Evolutionary conservation across 2,113 vertebrate species (phyloP).

Genomic region (Vimba vimba): DNA sequence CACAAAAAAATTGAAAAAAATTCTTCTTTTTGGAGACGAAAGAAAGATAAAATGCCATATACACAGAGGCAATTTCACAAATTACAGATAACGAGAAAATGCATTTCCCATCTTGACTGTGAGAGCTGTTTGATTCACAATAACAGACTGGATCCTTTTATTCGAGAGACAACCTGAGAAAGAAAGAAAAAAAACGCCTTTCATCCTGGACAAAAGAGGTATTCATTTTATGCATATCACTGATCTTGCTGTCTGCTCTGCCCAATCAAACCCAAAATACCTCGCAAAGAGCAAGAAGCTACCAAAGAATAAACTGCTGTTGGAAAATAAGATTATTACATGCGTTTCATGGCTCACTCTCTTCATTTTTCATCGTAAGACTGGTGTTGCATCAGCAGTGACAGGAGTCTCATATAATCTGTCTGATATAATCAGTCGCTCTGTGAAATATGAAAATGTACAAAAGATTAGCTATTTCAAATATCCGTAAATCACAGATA

Average conservation of each 20-base stretch:
- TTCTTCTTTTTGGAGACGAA: background rate
- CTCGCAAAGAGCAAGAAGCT: background rate
- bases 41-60: constrained; percentile 12
- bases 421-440: background rate
- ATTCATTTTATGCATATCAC: constrained; percentile 38
- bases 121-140: constrained; percentile 19
- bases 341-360: background rate
- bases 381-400: constrained; percentile 16
- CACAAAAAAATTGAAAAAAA: background rate
- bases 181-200: background rate
- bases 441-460: background rate
- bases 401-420: constrained; percentile 1
- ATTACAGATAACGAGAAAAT: constrained; percentile 22
- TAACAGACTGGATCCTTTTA: constrained; percentile 15
- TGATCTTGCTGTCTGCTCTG: constrained; percentile 27
- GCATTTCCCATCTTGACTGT: constrained; percentile 22
- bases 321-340: constrained; percentile 11
- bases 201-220: constrained; percentile 37
- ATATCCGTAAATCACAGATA: background rate
- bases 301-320: constrained; percentile 11
- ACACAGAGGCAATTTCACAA: background rate
- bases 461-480: background rate
- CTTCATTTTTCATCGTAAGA: background rate
- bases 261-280: constrained; percentile 6
- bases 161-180: constrained; percentile 9